A percentile compares a stretch with the other conserved stretches of the same genome.
These are phyloP conservation scores for Nothobranchius kuhntae DNA, from an alignment of 2,113 vertebrate species.

Conservation along the genomic window DNA sequence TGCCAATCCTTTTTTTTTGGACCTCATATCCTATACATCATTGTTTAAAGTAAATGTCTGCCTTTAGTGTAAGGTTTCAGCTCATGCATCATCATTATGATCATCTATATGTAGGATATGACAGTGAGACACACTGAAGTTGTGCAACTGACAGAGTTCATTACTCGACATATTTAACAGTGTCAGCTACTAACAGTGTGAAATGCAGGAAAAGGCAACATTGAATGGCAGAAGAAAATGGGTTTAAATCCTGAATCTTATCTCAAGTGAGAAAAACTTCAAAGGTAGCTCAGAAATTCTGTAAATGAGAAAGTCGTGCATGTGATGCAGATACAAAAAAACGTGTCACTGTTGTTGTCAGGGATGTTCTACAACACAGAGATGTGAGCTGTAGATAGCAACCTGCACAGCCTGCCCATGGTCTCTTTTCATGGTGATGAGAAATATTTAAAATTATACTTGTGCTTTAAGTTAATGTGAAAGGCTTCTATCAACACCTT, in stretches of 20 bases:
- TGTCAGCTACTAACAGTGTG: background rate
- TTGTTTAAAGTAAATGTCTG: no score
- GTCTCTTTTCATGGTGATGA: background rate
- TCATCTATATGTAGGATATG: background rate
- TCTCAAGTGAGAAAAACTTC: background rate
- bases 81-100: background rate
- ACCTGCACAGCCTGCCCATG: background rate
- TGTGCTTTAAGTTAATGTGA: background rate
- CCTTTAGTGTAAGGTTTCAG: no score
- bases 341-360: background rate
- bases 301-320: background rate
- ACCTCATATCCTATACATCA: no score
- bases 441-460: background rate
- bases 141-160: background rate
- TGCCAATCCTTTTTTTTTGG: no score
- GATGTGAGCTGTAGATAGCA: background rate
- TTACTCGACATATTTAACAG: background rate
- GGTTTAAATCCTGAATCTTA: background rate
- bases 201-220: background rate
- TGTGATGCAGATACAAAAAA: slow-evolving; percentile 2
- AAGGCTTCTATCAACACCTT: background rate
- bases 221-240: background rate
- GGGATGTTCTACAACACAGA: background rate
- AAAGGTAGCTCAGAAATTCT: background rate
- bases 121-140: background rate